Conservation (phyloP, 2,888 invertebrate species). For the Polyommatus icarus region DNA sequence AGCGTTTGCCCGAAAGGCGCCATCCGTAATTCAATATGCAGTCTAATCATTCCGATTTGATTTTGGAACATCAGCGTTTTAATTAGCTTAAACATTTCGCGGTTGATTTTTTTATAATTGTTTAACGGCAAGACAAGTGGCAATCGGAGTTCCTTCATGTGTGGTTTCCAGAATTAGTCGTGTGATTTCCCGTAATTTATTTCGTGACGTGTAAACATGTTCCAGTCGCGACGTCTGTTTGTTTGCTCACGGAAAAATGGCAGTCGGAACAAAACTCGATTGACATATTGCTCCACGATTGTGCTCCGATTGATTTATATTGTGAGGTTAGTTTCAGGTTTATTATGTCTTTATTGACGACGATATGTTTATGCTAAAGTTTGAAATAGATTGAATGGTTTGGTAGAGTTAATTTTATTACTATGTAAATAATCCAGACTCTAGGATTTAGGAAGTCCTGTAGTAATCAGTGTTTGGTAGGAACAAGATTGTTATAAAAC, state of each 20-base stretch:
- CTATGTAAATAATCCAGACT: background rate
- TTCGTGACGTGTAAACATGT: slow-evolving; percentile 61
- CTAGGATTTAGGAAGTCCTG: background rate
- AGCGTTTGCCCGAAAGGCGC: slow-evolving; percentile 70
- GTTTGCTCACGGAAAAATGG: slow-evolving; percentile 63
- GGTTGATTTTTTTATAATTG: background rate
- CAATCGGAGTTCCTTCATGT: slow-evolving; percentile 33
- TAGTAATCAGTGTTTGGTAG: background rate
- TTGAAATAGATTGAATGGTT: background rate
- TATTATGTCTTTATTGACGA: slow-evolving; percentile 8
- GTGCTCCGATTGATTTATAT: slow-evolving; percentile 61
- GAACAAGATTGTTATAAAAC: background rate
- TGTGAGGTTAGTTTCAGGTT: slow-evolving; percentile 38
- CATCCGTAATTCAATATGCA: slow-evolving; percentile 71
- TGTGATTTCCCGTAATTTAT: slow-evolving; percentile 42
- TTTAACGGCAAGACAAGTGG: slow-evolving; percentile 33
- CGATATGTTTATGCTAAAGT: background rate
- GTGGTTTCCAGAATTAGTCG: slow-evolving; percentile 37
- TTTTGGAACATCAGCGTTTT: slow-evolving; percentile 44
- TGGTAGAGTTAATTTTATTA: background rate
- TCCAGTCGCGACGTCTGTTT: slow-evolving; percentile 58
- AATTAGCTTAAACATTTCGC: background rate
- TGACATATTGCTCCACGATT: slow-evolving; percentile 66
- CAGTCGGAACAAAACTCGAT: slow-evolving; percentile 59
- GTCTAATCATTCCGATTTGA: slow-evolving; percentile 53